Percentiles rank a stretch among this genome's conserved stretches.
phyloP scores from a whole-genome alignment of 2,888 invertebrate species.

The Nomada fucata region DNA sequence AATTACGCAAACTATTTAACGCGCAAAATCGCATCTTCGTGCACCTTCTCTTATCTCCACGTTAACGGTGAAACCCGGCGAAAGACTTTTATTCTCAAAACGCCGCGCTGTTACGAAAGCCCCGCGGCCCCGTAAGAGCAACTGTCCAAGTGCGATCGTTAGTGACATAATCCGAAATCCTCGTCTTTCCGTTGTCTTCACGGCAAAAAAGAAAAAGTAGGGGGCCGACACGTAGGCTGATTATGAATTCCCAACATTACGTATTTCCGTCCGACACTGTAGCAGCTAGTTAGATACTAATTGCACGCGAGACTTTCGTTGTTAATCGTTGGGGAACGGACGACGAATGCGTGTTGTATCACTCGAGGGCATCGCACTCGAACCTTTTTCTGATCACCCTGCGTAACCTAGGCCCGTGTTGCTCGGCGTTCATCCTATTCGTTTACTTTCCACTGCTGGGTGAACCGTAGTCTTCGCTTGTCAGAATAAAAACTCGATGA shows the following conservation, averaged over 20 bases:
- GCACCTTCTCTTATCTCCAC: neutral
- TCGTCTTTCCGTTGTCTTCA: constrained; percentile 39
- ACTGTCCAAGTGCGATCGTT: constrained; percentile 44
- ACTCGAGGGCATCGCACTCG: constrained; percentile 42
- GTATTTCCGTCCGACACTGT: neutral
- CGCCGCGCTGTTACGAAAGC: constrained; percentile 43
- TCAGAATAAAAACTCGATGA: neutral
- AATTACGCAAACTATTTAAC: neutral
- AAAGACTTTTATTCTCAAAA: constrained; percentile 17
- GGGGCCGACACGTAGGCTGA: too few relatives aligned
- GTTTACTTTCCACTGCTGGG: constrained; percentile 28
- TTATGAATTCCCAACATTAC: constrained; percentile 3
- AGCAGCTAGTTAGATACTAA: constrained; percentile 45
- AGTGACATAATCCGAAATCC: constrained; percentile 46
- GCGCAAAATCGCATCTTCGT: neutral
- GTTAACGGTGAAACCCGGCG: neutral
- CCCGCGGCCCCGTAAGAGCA: constrained; percentile 44
- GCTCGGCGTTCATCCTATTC: constrained; percentile 4
- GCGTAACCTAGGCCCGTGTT: constrained; percentile 36
- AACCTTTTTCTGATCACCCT: constrained; percentile 33
- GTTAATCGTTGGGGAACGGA: constrained; percentile 15
- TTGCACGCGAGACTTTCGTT: constrained; percentile 35
- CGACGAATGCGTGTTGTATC: constrained; percentile 26
- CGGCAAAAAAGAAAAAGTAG: neutral
- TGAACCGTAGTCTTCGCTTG: constrained; percentile 11